Percentiles rank a stretch among this genome's conserved stretches.
Conservation (phyloP, 2,797 vertebrate species). For the Brachyalestes nurse region DNA sequence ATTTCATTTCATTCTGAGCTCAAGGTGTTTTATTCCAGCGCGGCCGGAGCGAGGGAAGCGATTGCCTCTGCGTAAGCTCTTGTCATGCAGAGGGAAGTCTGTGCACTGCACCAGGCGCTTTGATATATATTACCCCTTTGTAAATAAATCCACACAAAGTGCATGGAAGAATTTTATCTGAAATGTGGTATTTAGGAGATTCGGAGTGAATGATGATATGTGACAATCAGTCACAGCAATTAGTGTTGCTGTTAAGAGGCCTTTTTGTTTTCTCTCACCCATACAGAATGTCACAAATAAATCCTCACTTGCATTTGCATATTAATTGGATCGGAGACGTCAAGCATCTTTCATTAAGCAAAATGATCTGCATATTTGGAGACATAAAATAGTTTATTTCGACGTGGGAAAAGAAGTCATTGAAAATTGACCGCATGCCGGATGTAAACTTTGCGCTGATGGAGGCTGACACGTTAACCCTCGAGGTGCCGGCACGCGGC, state of each 20-base stretch:
- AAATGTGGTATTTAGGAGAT: conserved; percentile 94
- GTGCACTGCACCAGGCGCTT: conserved; percentile 46
- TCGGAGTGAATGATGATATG: conserved; percentile 99
- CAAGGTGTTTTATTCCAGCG: conserved; percentile 26
- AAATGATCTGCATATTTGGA: conserved; percentile 99
- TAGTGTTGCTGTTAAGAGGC: conserved; percentile 99
- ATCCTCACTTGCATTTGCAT: conserved; percentile 99
- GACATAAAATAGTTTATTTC: conserved; percentile 99
- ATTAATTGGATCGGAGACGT: conserved; percentile 99
- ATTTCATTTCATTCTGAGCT: background rate
- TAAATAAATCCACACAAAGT: conserved; percentile 71
- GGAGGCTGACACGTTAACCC: conserved; percentile 78
- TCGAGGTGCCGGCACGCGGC: conserved; percentile 66
- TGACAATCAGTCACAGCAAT: conserved; percentile 99
- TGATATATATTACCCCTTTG: conserved; percentile 64
- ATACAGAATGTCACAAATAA: conserved; percentile 99
- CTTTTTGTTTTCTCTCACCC: conserved; percentile 99
- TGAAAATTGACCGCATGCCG: conserved; percentile 90
- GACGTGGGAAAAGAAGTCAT: conserved; percentile 98
- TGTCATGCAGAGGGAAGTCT: conserved; percentile 58
- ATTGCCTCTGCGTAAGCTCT: conserved; percentile 55
- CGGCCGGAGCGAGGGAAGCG: conserved; percentile 20
- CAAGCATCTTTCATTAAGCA: conserved; percentile 99
- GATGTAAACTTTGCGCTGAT: conserved; percentile 78
- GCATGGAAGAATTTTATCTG: conserved; percentile 74